Evolutionary conservation across 2,888 invertebrate species (phyloP), one percentile per base, ranked within the genome.

Genomic region (Cosmia trapezina): DNA sequence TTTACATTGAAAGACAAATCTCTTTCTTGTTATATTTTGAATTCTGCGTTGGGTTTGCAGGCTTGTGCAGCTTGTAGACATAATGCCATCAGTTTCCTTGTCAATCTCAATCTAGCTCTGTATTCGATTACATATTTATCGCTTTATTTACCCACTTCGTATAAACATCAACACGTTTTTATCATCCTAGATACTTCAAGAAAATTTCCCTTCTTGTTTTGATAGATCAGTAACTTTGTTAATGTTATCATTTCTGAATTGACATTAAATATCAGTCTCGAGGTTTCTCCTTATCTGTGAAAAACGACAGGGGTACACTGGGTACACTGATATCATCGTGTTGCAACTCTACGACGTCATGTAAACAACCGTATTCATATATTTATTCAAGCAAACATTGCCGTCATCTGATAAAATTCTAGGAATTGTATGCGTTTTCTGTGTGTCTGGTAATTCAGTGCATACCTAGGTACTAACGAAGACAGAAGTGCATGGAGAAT

Each of bases 311-410:
- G 12, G 47, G 47, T 41, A 53, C 22, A 59, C 49, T 33, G 12
- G 47, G 47, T 41, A 53, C 22, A 59, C 49, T 33, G 28, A 41
- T 53, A 67, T 65, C 53, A 47, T 6, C 28, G 14, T 73, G 45
- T 59, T 59, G 51, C 73, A 78, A 65, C 7, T 47, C 12, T 51
- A 7, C 66, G 80, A 61, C 66, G 66, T 64, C 66, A 74, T 70
- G 12, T 56, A 63, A 81, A 63, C 51, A 53, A 60, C 66, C 54
- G 6, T 17, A 22, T 61, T 14, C 54, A 63, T 51, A 11, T 72
- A 69, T 74, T 67, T 57, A 67, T 73, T 56, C 19, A 74, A 67
- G 83, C 79, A 79, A 70, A 75, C 79, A 61, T 28, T 45, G 47
- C 33, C 33, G 47, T 22, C 45, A 69, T 41, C 19, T 67, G 80